phyloP scores from a whole-genome alignment of 2,888 invertebrate genomes.

The Drosophila falleni region DNA sequence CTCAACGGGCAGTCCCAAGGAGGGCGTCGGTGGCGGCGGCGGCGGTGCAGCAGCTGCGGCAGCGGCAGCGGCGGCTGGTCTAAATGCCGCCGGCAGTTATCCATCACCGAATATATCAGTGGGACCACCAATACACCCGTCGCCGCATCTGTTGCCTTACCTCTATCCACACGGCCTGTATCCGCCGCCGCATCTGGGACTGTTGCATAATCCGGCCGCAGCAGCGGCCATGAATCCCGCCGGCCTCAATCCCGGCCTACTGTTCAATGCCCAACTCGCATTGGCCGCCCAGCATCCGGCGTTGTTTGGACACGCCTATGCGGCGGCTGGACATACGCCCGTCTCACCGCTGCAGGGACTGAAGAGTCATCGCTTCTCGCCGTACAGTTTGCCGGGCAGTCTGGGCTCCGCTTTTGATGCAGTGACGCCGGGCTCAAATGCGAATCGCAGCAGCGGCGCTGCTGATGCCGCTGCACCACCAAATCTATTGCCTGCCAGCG shows the following conservation, averaged over 20 bases:
- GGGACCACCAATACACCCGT: conserved; percentile 96
- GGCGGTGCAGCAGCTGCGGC: conserved; percentile 57
- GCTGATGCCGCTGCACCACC: conserved; percentile 57
- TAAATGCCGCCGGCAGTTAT: conserved; percentile 86
- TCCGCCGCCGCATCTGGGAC: conserved; percentile 90
- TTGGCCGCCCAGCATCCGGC: conserved; percentile 95
- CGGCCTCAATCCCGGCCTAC: conserved; percentile 92
- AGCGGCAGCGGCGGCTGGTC: conserved; percentile 69
- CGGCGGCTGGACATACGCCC: conserved; percentile 89
- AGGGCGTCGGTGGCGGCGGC: conserved; percentile 80
- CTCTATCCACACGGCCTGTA: conserved; percentile 96
- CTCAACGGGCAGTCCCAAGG: conserved; percentile 87
- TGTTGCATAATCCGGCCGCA: conserved; percentile 88
- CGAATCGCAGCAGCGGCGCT: conserved; percentile 79
- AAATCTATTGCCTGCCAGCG: conserved; percentile 63
- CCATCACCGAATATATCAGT: conserved; percentile 97
- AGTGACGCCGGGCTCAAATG: conserved; percentile 91
- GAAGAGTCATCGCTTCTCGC: conserved; percentile 93
- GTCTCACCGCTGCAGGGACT: conserved; percentile 90
- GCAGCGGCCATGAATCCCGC: conserved; percentile 86
- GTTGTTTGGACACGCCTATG: conserved; percentile 87
- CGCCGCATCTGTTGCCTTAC: conserved; percentile 95
- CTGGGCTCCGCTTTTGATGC: conserved; percentile 95
- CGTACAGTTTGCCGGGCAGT: conserved; percentile 93
- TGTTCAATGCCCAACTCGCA: conserved; percentile 95